Evolutionary conservation across 2,113 vertebrate genomes (phyloP).

Genomic region (Rhineura floridana): DNA sequence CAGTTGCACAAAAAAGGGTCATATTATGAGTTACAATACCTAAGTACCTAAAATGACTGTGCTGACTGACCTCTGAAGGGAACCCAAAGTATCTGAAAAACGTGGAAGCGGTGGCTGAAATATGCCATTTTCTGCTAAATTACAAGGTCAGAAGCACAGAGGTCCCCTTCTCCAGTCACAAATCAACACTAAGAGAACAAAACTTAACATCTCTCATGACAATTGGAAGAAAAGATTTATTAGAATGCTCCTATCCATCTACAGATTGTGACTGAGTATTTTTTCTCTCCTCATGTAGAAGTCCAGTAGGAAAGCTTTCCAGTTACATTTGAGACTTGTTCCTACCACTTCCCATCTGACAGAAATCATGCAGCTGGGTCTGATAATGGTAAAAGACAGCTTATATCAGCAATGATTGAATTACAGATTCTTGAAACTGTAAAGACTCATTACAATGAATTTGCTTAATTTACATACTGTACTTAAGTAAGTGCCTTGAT

Average conservation of each 20-base stretch:
- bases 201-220: constrained; percentile 62
- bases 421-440: constrained; percentile 68
- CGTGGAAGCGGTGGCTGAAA: constrained; percentile 34
- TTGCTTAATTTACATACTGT: constrained; percentile 70
- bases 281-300: constrained; percentile 65
- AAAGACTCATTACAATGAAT: constrained; percentile 67
- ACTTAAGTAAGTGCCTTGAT: constrained; percentile 36
- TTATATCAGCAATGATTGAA: constrained; percentile 69
- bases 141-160: constrained; percentile 48
- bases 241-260: constrained; percentile 72
- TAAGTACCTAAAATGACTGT: constrained; percentile 28
- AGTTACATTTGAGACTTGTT: constrained; percentile 70
- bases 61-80: constrained; percentile 34
- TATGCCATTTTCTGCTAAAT: constrained; percentile 16
- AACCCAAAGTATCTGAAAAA: constrained; percentile 39
- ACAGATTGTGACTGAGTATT: constrained; percentile 63
- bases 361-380: constrained; percentile 75
- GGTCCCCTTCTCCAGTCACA: constrained; percentile 56
- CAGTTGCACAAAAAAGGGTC: constrained; percentile 16
- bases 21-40: background rate
- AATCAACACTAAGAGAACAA: constrained; percentile 72
- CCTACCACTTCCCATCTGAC: constrained; percentile 68
- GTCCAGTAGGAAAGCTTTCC: constrained; percentile 69
- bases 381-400: constrained; percentile 75
- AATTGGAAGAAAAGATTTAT: constrained; percentile 76